These are phyloP conservation scores for Rhingia campestris DNA, from an alignment of 2,888 invertebrate species.

Conservation along the genomic window DNA sequence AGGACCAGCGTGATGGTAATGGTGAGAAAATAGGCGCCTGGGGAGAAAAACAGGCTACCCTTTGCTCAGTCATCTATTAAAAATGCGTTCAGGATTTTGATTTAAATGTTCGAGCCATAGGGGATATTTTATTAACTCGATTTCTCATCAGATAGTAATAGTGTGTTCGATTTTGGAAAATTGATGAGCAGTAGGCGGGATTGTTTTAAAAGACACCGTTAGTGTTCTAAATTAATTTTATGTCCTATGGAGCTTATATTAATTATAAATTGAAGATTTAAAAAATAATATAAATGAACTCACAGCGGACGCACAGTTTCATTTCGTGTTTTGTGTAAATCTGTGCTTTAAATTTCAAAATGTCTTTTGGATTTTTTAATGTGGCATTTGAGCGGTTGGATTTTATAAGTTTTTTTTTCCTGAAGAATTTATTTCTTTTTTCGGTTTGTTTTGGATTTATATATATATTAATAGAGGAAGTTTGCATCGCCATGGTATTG, in stretches of 20 bases:
- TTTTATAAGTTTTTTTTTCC: too few species aligned
- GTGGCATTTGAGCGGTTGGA: neutral
- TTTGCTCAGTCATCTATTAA: constrained; percentile 16
- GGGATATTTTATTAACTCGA: constrained; percentile 39
- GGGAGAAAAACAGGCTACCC: constrained; percentile 9
- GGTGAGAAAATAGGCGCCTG: constrained; percentile 23
- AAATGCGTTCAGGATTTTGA: constrained; percentile 13
- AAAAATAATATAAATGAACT: neutral
- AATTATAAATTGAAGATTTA: neutral
- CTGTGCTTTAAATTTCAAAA: too few species aligned
- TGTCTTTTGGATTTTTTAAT: neutral
- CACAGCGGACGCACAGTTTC: neutral
- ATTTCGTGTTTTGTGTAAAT: too few species aligned
- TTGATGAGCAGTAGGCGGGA: constrained; percentile 18
- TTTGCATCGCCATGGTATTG: too few species aligned
- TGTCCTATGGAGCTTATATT: constrained; percentile 12
- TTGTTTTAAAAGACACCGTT: constrained; percentile 35
- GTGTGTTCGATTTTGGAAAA: constrained; percentile 44
- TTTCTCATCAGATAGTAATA: constrained; percentile 40
- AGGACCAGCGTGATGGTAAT: constrained; percentile 32
- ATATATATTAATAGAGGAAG: too few species aligned
- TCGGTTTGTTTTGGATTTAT: too few species aligned
- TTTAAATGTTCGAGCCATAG: constrained; percentile 22
- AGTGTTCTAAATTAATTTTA: constrained; percentile 2
- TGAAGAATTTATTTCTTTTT: too few species aligned